Percentiles rank a stretch among this genome's conserved stretches.
Evolutionary conservation across 2,113 vertebrate species (phyloP).

Genomic region (Ranitomeya variabilis): DNA sequence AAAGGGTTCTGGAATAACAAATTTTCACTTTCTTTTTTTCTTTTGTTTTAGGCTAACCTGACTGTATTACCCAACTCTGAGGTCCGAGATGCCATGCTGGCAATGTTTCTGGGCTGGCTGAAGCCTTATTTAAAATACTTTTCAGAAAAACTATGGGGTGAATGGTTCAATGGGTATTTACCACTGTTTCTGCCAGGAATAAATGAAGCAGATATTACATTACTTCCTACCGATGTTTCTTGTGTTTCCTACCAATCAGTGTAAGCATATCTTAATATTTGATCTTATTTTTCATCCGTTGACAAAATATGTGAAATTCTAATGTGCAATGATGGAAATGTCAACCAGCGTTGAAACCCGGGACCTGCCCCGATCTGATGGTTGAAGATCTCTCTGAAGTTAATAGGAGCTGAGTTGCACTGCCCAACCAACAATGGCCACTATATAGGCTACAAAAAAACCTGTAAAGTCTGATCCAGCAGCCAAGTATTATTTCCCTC

Average conservation of each 20-base stretch:
- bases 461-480: too few relatives aligned
- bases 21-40: background rate
- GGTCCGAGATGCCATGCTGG: slow-evolving; percentile 7
- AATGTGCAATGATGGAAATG: background rate
- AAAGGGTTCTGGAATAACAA: too few relatives aligned
- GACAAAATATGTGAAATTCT: background rate
- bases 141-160: slow-evolving; percentile 49
- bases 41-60: slow-evolving; percentile 44
- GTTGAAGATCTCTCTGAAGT: too few relatives aligned
- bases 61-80: slow-evolving; percentile 28
- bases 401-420: too few relatives aligned
- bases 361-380: background rate
- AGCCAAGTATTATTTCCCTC: too few relatives aligned
- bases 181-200: slow-evolving; percentile 45
- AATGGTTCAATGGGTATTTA: slow-evolving; percentile 56
- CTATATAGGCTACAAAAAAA: too few relatives aligned
- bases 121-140: slow-evolving; percentile 42
- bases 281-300: background rate
- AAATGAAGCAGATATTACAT: slow-evolving; percentile 31
- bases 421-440: too few relatives aligned
- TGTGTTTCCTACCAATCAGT: slow-evolving; percentile 57
- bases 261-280: slow-evolving; percentile 35
- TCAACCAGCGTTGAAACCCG: background rate
- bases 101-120: slow-evolving; percentile 26
- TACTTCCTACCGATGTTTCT: slow-evolving; percentile 18